Base-by-base conservation (phyloP, 2,797 vertebrate species). In the Melanotaenia pygmaea region DNA sequence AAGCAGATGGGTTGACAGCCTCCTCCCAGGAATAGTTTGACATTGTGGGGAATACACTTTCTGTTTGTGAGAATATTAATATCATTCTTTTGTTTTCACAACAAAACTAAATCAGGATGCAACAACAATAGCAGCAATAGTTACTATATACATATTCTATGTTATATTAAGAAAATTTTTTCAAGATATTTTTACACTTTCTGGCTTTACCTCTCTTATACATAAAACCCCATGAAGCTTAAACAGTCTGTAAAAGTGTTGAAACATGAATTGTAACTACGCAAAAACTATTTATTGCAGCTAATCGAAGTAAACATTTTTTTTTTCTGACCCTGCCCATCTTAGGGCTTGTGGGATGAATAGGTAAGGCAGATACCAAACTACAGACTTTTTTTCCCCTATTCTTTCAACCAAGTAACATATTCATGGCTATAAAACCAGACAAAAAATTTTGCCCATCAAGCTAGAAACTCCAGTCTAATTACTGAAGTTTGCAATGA, bases 401-500 rank as follows among this genome's bases (percentile, higher is more conserved):
- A 4, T 47, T 47, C 45, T 47, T n/a, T 47, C 20, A 5, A n/a
- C 16, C 13, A 5, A 30, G 62, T 35, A 35, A 64, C 9, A 22
- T 9, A 50, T 26, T 59, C 57, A 3, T 13, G 12, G 9, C 54
- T 67, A 24, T 32, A 50, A 8, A 47, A 47, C 45, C 45, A 61
- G 56, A 20, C 35, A 13, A 26, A 50, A 3, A 37, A 22, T 61
- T 26, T 70, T 22, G 51, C 34, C 47, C 58, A n/a, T 32, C 26
- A 30, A 60, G 30, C 35, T 7, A 20, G 45, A 30, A 65, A 54
- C 59, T 22, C 68, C 38, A 22, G n/a, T 72, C 68, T 80, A 80
- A 78, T 85, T 72, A 70, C 50, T 26, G 24, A 59, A 16, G 28
- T 22, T 70, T 32, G 58, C 34, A 64, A 22, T 53, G 54, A 76